Conservation (phyloP, 2,888 invertebrate genomes). For the Drosophila formosana region DNA sequence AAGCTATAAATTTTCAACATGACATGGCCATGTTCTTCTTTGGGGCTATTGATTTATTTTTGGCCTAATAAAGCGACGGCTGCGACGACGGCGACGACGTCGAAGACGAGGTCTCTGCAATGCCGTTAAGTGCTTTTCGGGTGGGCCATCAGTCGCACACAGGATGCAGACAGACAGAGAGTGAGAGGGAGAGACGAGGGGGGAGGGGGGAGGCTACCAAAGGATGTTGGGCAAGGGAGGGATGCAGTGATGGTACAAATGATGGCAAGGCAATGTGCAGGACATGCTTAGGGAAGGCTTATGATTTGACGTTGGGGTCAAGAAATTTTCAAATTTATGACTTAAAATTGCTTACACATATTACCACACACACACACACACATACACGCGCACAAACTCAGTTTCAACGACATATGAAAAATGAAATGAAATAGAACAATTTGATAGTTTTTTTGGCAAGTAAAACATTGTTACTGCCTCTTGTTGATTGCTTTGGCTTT, state of each 20-base stretch:
- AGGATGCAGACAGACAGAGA: not conserved
- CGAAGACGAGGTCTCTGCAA: constrained; percentile 39
- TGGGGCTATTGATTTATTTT: constrained; percentile 61
- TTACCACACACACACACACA: not conserved
- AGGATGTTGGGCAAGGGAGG: no score
- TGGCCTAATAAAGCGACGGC: constrained; percentile 50
- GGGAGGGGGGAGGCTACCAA: no score
- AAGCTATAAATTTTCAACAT: constrained; percentile 62
- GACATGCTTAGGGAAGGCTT: constrained; percentile 24
- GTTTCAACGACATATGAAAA: not conserved
- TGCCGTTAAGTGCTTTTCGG: constrained; percentile 50
- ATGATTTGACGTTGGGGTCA: constrained; percentile 38
- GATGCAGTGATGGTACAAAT: constrained; percentile 18
- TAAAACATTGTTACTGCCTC: not conserved
- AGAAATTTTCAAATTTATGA: constrained; percentile 33
- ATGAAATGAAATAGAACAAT: constrained; percentile 10
- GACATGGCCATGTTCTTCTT: constrained; percentile 50
- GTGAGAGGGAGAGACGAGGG: not conserved
- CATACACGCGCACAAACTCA: not conserved
- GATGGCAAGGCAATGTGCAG: constrained; percentile 28
- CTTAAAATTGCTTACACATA: constrained; percentile 10
- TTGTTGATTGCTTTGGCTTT: not conserved
- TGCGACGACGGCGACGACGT: constrained; percentile 25
- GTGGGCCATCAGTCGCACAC: constrained; percentile 2
- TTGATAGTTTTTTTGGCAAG: constrained; percentile 17